These are phyloP conservation scores for Ascaphus truei DNA, from an alignment of 2,113 vertebrate genomes.

Conservation along the genomic window DNA sequence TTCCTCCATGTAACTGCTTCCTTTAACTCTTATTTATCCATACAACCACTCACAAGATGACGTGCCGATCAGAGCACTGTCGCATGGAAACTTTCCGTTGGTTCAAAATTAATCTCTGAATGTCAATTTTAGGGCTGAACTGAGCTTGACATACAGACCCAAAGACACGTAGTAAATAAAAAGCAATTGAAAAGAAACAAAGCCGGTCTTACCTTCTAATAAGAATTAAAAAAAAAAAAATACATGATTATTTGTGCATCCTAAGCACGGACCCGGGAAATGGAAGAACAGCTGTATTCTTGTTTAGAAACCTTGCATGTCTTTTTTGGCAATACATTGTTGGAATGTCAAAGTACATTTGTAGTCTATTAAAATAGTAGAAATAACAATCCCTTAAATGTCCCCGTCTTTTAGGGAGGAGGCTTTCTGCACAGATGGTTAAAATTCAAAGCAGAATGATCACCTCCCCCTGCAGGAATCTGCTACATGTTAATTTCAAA, in stretches of 20 bases:
- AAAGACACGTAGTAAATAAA: not conserved
- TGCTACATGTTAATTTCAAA: not conserved
- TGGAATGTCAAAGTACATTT: conserved; percentile 33
- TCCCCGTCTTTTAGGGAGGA: conserved; percentile 24
- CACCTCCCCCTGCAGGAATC: not conserved
- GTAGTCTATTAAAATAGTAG: conserved; percentile 35
- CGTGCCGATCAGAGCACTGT: no score
- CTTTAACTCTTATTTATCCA: no score
- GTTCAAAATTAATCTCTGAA: no score
- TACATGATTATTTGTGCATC: conserved; percentile 26
- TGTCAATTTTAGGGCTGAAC: no score
- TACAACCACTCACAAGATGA: no score
- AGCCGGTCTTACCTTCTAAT: not conserved
- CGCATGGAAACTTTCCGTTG: no score
- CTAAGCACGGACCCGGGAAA: conserved; percentile 27
- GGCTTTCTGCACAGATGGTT: conserved; percentile 21
- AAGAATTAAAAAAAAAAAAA: conserved; percentile 32
- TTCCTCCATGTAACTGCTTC: no score
- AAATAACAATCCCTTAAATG: conserved; percentile 32
- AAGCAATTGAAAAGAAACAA: not conserved
- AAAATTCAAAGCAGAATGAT: conserved; percentile 26
- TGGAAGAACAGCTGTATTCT: conserved; percentile 37
- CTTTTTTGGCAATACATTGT: not conserved
- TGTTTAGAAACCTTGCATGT: conserved; percentile 3
- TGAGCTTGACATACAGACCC: not conserved